phyloP scores from a whole-genome alignment of 2,888 invertebrate genomes.

The Tinea pellionella region DNA sequence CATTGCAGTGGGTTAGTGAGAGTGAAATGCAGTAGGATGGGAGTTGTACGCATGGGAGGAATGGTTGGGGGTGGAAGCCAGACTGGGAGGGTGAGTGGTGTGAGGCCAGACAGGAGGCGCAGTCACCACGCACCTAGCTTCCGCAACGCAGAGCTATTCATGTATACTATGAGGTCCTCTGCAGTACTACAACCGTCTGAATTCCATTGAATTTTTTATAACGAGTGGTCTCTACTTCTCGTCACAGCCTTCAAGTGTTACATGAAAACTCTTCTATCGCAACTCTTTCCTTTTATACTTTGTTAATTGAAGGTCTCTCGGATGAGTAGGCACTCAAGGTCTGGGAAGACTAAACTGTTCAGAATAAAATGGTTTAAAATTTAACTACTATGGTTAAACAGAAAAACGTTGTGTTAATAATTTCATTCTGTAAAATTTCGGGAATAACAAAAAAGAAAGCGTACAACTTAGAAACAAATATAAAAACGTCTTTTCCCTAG shows the following conservation, averaged over 20 bases:
- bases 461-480: too few relatives aligned
- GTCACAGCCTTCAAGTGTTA: background rate
- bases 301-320: background rate
- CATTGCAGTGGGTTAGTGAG: constrained; percentile 68
- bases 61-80: constrained; percentile 29
- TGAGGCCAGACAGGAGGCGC: constrained; percentile 64
- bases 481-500: background rate
- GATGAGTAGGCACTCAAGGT: too few relatives aligned
- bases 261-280: background rate
- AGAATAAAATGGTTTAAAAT: too few relatives aligned
- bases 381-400: too few relatives aligned
- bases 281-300: background rate
- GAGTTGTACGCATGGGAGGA: constrained; percentile 24
- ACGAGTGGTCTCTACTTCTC: background rate
- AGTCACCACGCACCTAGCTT: constrained; percentile 53
- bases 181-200: background rate
- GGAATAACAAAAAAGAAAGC: too few relatives aligned
- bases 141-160: constrained; percentile 32
- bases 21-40: constrained; percentile 56
- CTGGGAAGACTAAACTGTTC: too few relatives aligned
- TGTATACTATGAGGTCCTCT: background rate
- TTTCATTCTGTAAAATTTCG: too few relatives aligned
- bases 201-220: constrained; percentile 13
- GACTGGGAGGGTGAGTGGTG: constrained; percentile 46
- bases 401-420: too few relatives aligned